Evolutionary conservation across 2,888 invertebrate species (phyloP).

Genomic region (Lasioglossum calceatum): DNA sequence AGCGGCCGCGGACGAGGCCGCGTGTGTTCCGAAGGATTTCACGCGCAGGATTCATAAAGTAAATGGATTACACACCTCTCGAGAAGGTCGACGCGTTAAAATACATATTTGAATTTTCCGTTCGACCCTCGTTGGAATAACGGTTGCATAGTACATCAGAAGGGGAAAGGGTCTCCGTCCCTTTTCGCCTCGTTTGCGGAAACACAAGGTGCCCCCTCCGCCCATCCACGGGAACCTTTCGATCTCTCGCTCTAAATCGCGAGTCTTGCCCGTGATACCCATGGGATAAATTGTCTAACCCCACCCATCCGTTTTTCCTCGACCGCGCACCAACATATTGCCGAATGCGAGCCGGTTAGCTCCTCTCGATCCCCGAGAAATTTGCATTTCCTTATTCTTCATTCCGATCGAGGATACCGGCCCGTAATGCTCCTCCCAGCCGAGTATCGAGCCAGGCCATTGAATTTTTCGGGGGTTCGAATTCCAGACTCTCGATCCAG

Average conservation of each 20-base stretch:
- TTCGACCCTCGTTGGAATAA: slow-evolving; percentile 37
- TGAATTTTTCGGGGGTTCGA: slow-evolving; percentile 31
- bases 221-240: slow-evolving; percentile 34
- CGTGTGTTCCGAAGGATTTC: slow-evolving; percentile 16
- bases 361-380: slow-evolving; percentile 50
- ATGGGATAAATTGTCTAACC: slow-evolving; percentile 68
- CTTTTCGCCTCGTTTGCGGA: slow-evolving; percentile 65
- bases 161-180: slow-evolving; percentile 19
- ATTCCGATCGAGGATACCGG: slow-evolving; percentile 34
- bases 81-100: slow-evolving; percentile 33
- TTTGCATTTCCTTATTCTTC: slow-evolving; percentile 60
- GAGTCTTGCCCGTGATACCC: slow-evolving; percentile 58
- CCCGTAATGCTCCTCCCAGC: slow-evolving; percentile 38
- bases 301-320: slow-evolving; percentile 40
- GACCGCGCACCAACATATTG: slow-evolving; percentile 44
- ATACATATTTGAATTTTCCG: slow-evolving; percentile 41
- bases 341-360: slow-evolving; percentile 57
- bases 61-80: slow-evolving; percentile 21
- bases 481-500: not conserved
- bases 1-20: slow-evolving; percentile 13
- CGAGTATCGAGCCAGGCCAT: slow-evolving; percentile 40
- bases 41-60: slow-evolving; percentile 30
- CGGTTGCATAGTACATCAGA: slow-evolving; percentile 34
- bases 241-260: slow-evolving; percentile 55
- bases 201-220: slow-evolving; percentile 27